Base-by-base conservation (phyloP, 1,140 invertebrate species). In the Saccostrea glomerata region DNA sequence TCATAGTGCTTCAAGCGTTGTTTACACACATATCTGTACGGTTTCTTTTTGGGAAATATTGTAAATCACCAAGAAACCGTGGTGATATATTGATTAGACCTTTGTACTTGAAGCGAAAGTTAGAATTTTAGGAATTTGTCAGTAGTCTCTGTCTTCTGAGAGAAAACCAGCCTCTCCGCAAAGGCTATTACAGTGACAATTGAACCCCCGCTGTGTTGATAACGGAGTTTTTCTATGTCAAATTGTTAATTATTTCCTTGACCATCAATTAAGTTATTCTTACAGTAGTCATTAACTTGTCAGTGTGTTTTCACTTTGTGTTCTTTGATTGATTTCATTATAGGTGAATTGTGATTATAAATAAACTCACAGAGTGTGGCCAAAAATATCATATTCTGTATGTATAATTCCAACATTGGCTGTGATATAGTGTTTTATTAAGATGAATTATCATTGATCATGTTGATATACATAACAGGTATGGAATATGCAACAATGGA, bases 231-330 rank as follows among this genome's bases (percentile, higher is more conserved):
- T 30, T 77, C 4, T 36, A 17, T 25, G 70, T 77, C 11, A 36
- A 36, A 25, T 25, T 36, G 25, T 30, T 77, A 30, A 77, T 36
- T 25, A 77, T 25, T 30, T 17, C 70, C 11, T 77, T 30, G 70
- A 77, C 70, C 70, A 36, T 25, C 70, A 15, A 77, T 25, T 36
- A 11, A 36, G 30, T 36, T 36, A 36, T 36, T 25, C 70, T 77
- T 15, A 77, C 11, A 77, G 70, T 77, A 30, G 70, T 77, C 70
- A 77, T 77, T 77, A 77, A 36, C 70, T 77, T 77, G 70, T 77
- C 70, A 36, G 7, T 77, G 70, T 30, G 70, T 77, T 77, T 9
- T 77, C 23, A 30, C 25, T 77, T 77, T 17, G 11, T 77, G 23
- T 30, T 25, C 15, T 73, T 77, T 77, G 70, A 77, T 25, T 63